Base-by-base conservation (phyloP, 1,140 invertebrate species). In the Drosophila sulfurigaster region DNA sequence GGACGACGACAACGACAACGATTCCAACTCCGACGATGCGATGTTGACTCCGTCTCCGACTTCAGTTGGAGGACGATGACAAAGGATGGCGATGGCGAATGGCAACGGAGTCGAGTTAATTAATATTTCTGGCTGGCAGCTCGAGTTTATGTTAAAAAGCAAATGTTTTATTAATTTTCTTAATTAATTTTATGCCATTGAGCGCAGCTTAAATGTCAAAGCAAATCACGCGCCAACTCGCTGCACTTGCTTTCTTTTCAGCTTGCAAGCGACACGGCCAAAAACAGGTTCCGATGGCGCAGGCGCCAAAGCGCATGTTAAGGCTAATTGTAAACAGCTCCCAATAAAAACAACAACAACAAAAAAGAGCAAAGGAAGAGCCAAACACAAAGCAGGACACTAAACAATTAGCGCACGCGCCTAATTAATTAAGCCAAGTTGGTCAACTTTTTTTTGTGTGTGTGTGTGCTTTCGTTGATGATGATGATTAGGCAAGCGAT, bases 81-180 rank as follows among this genome's bases (percentile, higher is more conserved):
- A 32, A 10, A 16, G 60, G 46, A 51, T 8, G 15, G 5, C 41
- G 62, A 20, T 32, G 7, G 20, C n/a, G n/a, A n/a, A 32, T 60
- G 64, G 51, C 38, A 58, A 46, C 28, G 62, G 46, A 64, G 62
- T 80, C 69, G 62, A 89, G 85, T 89, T 89, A 89, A 88, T 85
- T 88, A 85, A 89, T 88, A 83, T 80, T 88, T 79, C 69, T 62
- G 62, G 32, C 54, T 79, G 41, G 49, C 43, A 58, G 67, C 67
- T 43, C 66, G 66, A 56, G 58, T 64, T 72, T 41, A 54, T 20
- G 16, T 35, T 3, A 30, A 11, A 57, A 57, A 5, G 1, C 64
- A 88, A 83, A 88, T 88, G 83, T 89, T 89, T 88, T 88, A 88
- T 88, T 88, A 88, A 88, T 88, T 88, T 82, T 83, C 59, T 89